phyloP scores from a whole-genome alignment of 2,113 vertebrate species.

The Naja naja region DNA sequence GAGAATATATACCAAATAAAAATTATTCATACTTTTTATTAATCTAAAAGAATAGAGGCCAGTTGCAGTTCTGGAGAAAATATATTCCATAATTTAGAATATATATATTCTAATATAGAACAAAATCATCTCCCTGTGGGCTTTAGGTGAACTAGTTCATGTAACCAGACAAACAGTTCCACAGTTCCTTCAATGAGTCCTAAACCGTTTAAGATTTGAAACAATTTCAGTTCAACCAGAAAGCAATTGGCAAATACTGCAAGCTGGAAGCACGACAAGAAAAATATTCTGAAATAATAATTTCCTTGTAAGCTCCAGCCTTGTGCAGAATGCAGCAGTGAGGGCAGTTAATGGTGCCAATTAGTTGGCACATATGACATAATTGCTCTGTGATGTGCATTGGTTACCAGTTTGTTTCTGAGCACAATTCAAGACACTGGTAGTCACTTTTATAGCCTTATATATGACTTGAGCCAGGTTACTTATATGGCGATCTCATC shows the following conservation, averaged over 20 bases:
- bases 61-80: not conserved
- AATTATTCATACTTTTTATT: not conserved
- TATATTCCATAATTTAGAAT: not conserved
- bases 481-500: not conserved
- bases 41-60: not conserved
- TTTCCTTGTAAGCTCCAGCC: not conserved
- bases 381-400: not conserved
- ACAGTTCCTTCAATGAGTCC: not conserved
- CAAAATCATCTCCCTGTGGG: not conserved
- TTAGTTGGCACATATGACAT: not conserved
- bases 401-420: not conserved
- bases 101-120: not conserved
- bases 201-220: not conserved
- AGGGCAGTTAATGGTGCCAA: not conserved
- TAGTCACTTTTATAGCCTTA: not conserved
- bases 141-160: not conserved
- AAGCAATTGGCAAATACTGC: not conserved
- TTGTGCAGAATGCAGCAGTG: not conserved
- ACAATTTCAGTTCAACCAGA: not conserved
- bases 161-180: not conserved
- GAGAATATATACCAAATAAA: not conserved
- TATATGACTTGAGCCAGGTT: not conserved
- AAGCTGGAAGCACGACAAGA: not conserved
- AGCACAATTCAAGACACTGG: not conserved
- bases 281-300: conserved; percentile 18